These are phyloP conservation scores for Yasuhikotakia modesta DNA, from an alignment of 2,797 vertebrate genomes.

Conservation along the genomic window DNA sequence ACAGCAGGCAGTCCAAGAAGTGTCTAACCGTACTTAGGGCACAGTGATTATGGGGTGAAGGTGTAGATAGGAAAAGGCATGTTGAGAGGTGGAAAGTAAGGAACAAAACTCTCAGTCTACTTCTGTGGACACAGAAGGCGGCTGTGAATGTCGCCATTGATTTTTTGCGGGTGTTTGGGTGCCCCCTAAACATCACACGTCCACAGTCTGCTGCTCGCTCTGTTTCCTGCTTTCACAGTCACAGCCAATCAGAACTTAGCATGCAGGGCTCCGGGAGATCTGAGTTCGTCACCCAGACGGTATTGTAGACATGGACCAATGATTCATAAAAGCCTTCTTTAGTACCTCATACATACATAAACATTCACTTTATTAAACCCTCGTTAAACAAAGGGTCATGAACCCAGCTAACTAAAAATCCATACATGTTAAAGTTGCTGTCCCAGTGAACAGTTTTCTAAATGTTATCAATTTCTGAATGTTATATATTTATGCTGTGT, in stretches of 20 bases:
- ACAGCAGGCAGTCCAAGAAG: conserved; percentile 25
- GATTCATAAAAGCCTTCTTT: conserved; percentile 38
- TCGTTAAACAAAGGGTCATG: conserved; percentile 28
- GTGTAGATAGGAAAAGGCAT: conserved; percentile 17
- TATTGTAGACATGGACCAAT: conserved; percentile 32
- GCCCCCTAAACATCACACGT: conserved; percentile 46
- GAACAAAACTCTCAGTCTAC: conserved; percentile 61
- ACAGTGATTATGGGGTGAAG: conserved; percentile 29
- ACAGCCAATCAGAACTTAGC: conserved; percentile 49
- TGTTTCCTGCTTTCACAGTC: conserved; percentile 50
- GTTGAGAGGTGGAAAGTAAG: conserved; percentile 43
- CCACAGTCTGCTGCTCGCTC: conserved; percentile 39
- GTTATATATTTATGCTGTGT: too few species aligned
- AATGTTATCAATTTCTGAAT: too few species aligned
- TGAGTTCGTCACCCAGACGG: conserved; percentile 40
- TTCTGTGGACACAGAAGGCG: conserved; percentile 57
- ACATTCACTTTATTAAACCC: conserved; percentile 37
- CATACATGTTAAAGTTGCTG: neutral
- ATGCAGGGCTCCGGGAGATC: conserved; percentile 38
- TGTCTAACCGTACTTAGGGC: conserved; percentile 15
- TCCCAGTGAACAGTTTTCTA: too few species aligned
- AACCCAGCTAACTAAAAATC: conserved; percentile 8
- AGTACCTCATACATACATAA: conserved; percentile 26
- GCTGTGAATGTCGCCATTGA: conserved; percentile 66
- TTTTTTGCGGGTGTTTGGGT: conserved; percentile 56